Evolutionary conservation across 2,113 vertebrate genomes (phyloP).

Genomic region (Recurvirostra avosetta): DNA sequence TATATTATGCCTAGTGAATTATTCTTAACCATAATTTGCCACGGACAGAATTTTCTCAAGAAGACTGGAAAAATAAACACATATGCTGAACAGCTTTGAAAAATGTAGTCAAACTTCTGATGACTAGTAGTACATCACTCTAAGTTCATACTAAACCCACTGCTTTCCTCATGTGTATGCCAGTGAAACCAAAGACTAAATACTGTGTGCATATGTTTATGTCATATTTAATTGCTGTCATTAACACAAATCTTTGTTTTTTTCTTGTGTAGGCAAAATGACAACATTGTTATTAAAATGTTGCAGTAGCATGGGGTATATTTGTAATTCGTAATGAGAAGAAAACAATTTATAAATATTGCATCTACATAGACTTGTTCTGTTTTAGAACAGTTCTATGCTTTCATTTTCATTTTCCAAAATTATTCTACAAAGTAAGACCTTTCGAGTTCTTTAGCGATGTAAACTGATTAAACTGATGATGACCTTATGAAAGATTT

Average conservation of each 20-base stretch:
- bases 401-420: neutral
- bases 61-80: neutral
- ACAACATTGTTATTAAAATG: neutral
- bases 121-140: neutral
- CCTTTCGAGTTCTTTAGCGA: neutral
- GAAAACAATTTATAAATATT: neutral
- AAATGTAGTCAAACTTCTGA: neutral
- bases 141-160: neutral
- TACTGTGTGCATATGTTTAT: neutral
- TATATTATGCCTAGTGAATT: neutral
- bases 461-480: neutral
- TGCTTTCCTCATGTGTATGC: neutral
- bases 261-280: neutral
- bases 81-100: neutral
- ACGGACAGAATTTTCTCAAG: neutral
- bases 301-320: neutral
- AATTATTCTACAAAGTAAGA: neutral
- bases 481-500: neutral
- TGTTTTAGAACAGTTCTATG: neutral
- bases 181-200: neutral
- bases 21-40: neutral
- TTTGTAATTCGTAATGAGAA: neutral
- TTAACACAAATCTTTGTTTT: neutral
- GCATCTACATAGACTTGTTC: neutral
- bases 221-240: neutral